Evolutionary conservation across 2,888 invertebrate genomes (phyloP).

Genomic region (Tuberolachnus salignus): DNA sequence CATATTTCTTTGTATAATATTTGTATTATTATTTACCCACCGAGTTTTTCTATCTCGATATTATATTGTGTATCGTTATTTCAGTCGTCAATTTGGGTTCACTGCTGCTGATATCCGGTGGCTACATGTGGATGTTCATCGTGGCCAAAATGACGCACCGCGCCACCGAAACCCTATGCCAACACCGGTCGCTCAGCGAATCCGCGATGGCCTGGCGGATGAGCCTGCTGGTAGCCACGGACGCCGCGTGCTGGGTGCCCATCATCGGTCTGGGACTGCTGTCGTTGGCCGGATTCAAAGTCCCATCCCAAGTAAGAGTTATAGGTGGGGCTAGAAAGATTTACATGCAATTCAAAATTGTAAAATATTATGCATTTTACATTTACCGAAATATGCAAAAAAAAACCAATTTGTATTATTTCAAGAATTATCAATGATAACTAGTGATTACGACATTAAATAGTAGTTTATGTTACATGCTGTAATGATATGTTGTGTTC

Average conservation of each 20-base stretch:
- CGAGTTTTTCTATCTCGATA: too few species aligned
- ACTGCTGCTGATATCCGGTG: conserved; percentile 64
- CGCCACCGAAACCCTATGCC: conserved; percentile 62
- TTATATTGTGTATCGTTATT: conserved; percentile 34
- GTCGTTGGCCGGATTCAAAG: conserved; percentile 63
- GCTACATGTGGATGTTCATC: conserved; percentile 65
- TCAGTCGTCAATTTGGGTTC: conserved; percentile 64
- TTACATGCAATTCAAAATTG: too few species aligned
- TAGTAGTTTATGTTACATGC: too few species aligned
- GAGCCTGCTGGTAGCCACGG: conserved; percentile 66
- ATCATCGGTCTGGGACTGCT: conserved; percentile 65
- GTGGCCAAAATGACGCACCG: conserved; percentile 64
- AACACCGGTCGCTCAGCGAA: conserved; percentile 60
- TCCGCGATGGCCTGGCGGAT: conserved; percentile 65
- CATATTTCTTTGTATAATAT: conserved; percentile 63
- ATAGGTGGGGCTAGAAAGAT: too few species aligned
- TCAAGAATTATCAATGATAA: too few species aligned
- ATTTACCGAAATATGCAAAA: too few species aligned
- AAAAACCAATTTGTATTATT: too few species aligned
- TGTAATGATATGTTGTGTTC: too few species aligned
- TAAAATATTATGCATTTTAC: too few species aligned
- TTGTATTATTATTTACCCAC: not conserved
- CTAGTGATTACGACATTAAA: too few species aligned
- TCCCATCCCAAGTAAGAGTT: conserved; percentile 63
- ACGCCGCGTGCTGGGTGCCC: conserved; percentile 66